Base-by-base conservation (phyloP, 2,797 vertebrate genomes). In the Sebastiscus tertius region DNA sequence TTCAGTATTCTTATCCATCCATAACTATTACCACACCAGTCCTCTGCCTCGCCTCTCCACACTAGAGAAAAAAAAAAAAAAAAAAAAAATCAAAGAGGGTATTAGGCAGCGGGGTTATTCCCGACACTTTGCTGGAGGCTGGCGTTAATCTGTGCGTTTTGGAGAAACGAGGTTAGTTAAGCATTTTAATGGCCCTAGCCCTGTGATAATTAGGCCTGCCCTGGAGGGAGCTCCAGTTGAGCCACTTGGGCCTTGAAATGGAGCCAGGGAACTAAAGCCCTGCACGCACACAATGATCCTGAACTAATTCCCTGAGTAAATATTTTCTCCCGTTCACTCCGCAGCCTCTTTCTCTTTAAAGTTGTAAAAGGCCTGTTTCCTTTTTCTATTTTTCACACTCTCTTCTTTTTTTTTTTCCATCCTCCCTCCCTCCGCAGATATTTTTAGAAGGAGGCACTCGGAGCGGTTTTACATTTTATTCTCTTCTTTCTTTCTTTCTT, bases 271-370 rank as follows among this genome's bases (percentile, higher is more conserved):
- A 95, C 95, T 96, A 98, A 99, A 98, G 98, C 98, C 96, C 92
- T 89, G 89, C 93, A 94, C 85, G 90, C 96, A 96, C 97, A 99
- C 97, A 99, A 99, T 98, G 97, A 97, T 97, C 97, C 97, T 96
- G 97, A 97, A 98, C 98, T 99, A 99, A 99, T 99, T 98, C 97
- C 97, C 97, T 96, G 96, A 97, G 98, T 99, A 99, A 99, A 99
- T 98, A 99, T 97, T 97, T 97, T 98, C 97, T 97, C 95, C 97
- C 96, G 95, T 97, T 98, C 96, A 95, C 96, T 97, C 96, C 96
- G 96, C 97, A 94, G 96, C 96, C 95, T 96, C 96, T 97, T 97
- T 97, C 97, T 97, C 96, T 97, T 98, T 97, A 96, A 97, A 96
- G 92, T 94, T 95, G 94, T 96, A 93, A 94, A 95, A 94, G 93